phyloP scores from a whole-genome alignment of 2,888 invertebrate species.

The Diploptera punctata region DNA sequence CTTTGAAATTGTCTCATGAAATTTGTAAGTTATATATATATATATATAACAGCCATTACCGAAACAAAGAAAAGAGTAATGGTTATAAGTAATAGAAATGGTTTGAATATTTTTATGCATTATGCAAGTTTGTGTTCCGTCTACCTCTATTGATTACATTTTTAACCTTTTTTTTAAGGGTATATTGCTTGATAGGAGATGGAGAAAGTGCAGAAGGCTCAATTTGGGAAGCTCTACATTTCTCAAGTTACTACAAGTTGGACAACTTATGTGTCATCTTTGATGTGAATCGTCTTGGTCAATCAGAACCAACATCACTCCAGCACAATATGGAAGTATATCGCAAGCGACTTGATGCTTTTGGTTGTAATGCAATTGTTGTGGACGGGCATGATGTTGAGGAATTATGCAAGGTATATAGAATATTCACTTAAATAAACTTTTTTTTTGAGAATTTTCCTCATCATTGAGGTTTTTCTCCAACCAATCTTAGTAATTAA shows the following conservation, averaged over 20 bases:
- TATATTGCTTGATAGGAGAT: slow-evolving; percentile 95
- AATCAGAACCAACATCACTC: slow-evolving; percentile 94
- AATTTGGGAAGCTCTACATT: slow-evolving; percentile 96
- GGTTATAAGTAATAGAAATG: no score
- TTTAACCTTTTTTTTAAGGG: slow-evolving; percentile 63
- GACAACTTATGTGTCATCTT: slow-evolving; percentile 97
- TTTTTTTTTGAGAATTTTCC: no score
- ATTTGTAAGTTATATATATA: no score
- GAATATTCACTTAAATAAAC: no score
- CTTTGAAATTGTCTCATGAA: no score
- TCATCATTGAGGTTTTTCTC: no score
- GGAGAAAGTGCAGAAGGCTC: slow-evolving; percentile 99
- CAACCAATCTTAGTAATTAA: no score
- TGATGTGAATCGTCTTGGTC: slow-evolving; percentile 96
- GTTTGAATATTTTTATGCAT: no score
- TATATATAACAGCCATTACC: no score
- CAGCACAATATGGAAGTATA: slow-evolving; percentile 89
- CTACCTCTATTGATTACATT: no score
- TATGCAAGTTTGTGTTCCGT: no score
- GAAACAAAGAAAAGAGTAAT: no score
- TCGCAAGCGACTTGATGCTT: slow-evolving; percentile 83
- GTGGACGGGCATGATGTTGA: slow-evolving; percentile 97
- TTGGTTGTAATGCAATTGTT: slow-evolving; percentile 89
- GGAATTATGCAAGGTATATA: slow-evolving; percentile 75
- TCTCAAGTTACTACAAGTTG: slow-evolving; percentile 92